A percentile compares a stretch with the other conserved stretches of the same genome.
Conservation (phyloP, 2,797 vertebrate species). For the Syndactyla subalaris region DNA sequence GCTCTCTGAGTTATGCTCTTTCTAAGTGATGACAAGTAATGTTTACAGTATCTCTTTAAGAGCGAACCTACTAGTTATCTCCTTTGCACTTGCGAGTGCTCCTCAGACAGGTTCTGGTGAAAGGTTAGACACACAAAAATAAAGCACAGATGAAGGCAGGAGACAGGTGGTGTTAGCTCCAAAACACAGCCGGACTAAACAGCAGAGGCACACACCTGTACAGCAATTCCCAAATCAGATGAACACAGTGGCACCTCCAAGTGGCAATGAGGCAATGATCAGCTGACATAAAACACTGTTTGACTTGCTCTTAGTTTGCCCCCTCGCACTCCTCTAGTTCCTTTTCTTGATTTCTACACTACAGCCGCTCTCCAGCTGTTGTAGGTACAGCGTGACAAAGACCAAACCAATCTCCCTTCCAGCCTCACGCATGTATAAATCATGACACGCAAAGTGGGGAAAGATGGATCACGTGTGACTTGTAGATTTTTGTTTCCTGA, state of each 20-base stretch:
- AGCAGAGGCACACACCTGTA: neutral
- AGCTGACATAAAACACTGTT: neutral
- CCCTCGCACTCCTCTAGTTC: neutral
- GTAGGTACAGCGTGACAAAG: neutral
- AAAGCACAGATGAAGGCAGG: neutral
- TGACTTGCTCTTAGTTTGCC: neutral
- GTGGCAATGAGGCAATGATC: fast-evolving
- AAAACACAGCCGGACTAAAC: neutral
- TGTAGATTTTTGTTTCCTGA: neutral
- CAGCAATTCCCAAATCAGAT: neutral
- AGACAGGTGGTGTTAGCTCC: neutral
- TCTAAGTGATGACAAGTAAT: neutral
- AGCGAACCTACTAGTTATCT: neutral
- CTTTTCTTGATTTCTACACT: neutral
- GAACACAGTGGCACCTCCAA: neutral
- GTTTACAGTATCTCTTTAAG: neutral
- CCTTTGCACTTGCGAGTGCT: neutral
- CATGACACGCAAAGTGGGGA: neutral
- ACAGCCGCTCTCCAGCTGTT: neutral
- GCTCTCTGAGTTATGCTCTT: neutral
- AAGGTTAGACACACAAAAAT: neutral
- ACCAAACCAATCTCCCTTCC: neutral
- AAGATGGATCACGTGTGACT: fast-evolving
- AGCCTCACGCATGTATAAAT: neutral
- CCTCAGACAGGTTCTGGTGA: neutral